These are phyloP conservation scores for Drosophila pachea DNA, from an alignment of 1,140 invertebrate genomes.

Conservation along the genomic window DNA sequence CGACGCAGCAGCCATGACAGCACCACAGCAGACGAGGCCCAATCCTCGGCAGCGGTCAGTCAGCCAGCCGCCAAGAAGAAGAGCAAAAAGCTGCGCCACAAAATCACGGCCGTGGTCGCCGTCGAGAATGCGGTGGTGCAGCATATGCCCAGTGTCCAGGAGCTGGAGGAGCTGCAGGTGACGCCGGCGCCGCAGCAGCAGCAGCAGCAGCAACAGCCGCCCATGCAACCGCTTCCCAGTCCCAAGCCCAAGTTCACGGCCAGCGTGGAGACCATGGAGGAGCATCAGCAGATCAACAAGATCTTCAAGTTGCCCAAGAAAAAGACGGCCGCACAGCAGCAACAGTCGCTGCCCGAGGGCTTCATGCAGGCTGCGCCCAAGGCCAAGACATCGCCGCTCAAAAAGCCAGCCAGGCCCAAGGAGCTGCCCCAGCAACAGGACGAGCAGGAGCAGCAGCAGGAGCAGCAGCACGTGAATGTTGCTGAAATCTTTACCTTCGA, in stretches of 20 bases:
- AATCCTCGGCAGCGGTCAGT: constrained; percentile 17
- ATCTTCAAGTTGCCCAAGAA: constrained; percentile 76
- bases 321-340: constrained; percentile 43
- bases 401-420: constrained; percentile 28
- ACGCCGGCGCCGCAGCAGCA: background rate
- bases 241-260: constrained; percentile 69
- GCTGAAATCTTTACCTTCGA: constrained; percentile 73
- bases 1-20: constrained; percentile 66
- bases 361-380: constrained; percentile 65
- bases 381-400: constrained; percentile 58
- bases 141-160: constrained; percentile 56
- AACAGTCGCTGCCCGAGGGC: constrained; percentile 56
- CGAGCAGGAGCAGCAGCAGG: background rate
- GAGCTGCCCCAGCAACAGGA: constrained; percentile 12
- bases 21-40: constrained; percentile 51
- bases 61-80: constrained; percentile 47
- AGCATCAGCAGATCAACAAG: constrained; percentile 71
- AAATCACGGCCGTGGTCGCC: constrained; percentile 71
- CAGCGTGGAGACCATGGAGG: constrained; percentile 71
- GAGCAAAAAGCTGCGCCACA: constrained; percentile 68
- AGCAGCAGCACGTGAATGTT: constrained; percentile 32
- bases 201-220: background rate
- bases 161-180: constrained; percentile 46
- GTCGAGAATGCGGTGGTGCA: constrained; percentile 42
- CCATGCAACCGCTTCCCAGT: constrained; percentile 11